Conservation (phyloP, 2,797 vertebrate genomes). For the Oreonectes daqikongensis region DNA sequence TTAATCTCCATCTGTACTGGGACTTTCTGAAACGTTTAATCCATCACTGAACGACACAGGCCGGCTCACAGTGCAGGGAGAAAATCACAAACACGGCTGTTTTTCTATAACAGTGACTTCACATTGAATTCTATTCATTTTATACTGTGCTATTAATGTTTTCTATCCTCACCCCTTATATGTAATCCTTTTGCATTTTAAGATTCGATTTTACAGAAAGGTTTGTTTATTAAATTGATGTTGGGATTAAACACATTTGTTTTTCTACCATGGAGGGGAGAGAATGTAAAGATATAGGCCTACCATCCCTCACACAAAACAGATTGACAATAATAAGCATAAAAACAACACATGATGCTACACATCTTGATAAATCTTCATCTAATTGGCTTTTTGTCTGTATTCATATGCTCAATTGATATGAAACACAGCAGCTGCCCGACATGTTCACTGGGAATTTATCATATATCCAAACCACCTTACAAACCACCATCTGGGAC, state of each 20-base stretch:
- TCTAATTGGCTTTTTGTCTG: conserved; percentile 19
- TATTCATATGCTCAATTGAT: conserved; percentile 21
- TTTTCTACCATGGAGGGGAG: too few relatives aligned
- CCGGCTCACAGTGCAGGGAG: background rate
- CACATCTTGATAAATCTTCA: background rate
- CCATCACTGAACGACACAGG: background rate
- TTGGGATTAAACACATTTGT: background rate
- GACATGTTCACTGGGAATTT: conserved; percentile 19
- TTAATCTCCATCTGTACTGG: conserved; percentile 22
- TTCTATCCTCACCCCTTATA: background rate
- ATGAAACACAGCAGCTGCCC: conserved; percentile 24
- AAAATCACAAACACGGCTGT: background rate
- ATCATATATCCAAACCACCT: conserved; percentile 20
- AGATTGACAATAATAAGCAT: background rate
- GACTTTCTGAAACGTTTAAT: conserved; percentile 12
- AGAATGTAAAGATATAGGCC: background rate
- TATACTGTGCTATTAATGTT: background rate
- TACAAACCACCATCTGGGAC: conserved; percentile 24
- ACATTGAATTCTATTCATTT: background rate
- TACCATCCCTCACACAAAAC: background rate
- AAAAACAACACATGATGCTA: conserved; percentile 6
- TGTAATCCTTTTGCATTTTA: background rate
- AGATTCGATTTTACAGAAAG: background rate
- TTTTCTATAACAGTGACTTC: background rate
- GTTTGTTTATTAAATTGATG: background rate